Evolutionary conservation across 2,113 vertebrate species (phyloP).

Genomic region (Talpa occidentalis): DNA sequence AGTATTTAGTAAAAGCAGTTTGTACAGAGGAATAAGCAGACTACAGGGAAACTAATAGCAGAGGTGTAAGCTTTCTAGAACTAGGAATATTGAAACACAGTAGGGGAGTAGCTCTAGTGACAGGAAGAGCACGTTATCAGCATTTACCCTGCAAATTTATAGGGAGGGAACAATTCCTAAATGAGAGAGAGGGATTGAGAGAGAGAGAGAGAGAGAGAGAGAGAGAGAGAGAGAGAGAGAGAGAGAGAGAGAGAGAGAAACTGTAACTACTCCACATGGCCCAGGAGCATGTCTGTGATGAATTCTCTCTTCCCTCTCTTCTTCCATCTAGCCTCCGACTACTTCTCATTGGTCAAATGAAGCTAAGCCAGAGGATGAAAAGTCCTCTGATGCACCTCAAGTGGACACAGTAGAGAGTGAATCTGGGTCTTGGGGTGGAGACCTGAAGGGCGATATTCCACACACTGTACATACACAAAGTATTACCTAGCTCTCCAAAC

Average conservation of each 20-base stretch:
- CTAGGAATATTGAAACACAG: not conserved
- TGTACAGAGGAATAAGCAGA: not conserved
- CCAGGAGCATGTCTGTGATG: not conserved
- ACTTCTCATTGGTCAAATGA: not conserved
- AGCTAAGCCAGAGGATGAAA: not conserved
- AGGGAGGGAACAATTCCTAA: not conserved
- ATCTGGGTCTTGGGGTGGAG: not conserved
- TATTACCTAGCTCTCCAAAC: not conserved
- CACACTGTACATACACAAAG: not conserved
- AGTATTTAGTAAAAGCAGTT: not conserved
- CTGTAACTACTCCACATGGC: not conserved
- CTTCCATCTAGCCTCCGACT: not conserved
- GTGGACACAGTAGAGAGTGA: accelerated
- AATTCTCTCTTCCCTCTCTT: not conserved
- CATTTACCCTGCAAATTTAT: not conserved
- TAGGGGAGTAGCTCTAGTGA: not conserved
- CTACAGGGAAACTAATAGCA: not conserved
- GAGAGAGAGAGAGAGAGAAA: too few relatives aligned
- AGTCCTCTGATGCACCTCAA: not conserved
- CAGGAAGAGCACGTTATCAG: not conserved
- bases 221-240: too few relatives aligned
- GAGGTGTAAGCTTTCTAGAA: too few relatives aligned
- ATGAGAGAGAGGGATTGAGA: too few relatives aligned
- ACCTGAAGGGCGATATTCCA: not conserved
- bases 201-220: too few relatives aligned